Evolutionary conservation across 2,113 vertebrate genomes (phyloP), one percentile per base, ranked within the genome.

Genomic region (Trogon surrucura): DNA sequence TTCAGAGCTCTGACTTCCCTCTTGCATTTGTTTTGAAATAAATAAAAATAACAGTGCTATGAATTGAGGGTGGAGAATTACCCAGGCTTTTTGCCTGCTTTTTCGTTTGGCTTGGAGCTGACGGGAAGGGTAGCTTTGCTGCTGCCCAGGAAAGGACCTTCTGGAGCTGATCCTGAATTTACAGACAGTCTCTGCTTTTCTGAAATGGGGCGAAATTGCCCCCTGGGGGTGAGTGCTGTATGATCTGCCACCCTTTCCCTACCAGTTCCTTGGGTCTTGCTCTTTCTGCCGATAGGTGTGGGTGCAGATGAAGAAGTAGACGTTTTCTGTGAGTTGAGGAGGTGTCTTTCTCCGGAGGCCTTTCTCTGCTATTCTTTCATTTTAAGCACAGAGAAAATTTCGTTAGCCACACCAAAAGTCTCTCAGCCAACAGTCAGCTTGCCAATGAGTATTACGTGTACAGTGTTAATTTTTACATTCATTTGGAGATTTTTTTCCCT

Each of bases 11-110:
- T 69, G 62, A 86, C 45, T 89, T 60, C 69, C 45, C 79, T 91
- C 73, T 93, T 74, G 62, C 8, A 0, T 88, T 95, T 91, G 54
- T 88, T 96, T 90, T 72, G 66, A 93, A 94, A 93, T 77, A 89
- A 89, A 79, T 48, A 74, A 80, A 93, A 79, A 48, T 51, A 85
- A 60, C 57, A 41, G 51, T 85, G 53, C 81, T 50, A 73, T 77
- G 75, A 91, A 36, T 9, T 5, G 56, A 41, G 72, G 64, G 87
- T 36, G 71, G 80, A 64, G 58, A 85, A 77, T 78, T 85, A 41
- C 10, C 1, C 30, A 60, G 71, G 32, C 70, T 82, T 86, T 85
- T 86, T 89, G 73, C 73, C 78, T 36, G 58, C 45, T 78, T 81
- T 65, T 72, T 65, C 62, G 54, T 94, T 38, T 79, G 69, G 18